Percentiles rank a stretch among this genome's conserved stretches.
phyloP scores from a whole-genome alignment of 2,888 invertebrate genomes.

The Sylvicola cinctus region DNA sequence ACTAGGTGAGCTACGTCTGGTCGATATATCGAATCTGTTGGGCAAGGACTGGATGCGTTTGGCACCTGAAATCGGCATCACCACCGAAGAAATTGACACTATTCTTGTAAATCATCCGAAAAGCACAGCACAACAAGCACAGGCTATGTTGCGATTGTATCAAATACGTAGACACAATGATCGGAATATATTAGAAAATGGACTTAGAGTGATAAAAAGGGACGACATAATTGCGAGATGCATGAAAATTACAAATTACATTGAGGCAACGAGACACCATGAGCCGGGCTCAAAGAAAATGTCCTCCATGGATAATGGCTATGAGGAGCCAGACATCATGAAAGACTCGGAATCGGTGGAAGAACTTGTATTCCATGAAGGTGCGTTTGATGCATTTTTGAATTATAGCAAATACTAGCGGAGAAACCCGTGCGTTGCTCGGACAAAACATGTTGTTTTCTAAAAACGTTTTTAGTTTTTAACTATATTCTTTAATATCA shows the following conservation, averaged over 20 bases:
- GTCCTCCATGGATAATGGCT: slow-evolving; percentile 27
- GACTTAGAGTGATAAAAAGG: slow-evolving; percentile 65
- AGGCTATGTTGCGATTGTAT: slow-evolving; percentile 40
- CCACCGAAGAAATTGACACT: slow-evolving; percentile 48
- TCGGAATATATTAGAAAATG: slow-evolving; percentile 55
- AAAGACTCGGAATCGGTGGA: slow-evolving; percentile 36
- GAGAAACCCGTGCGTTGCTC: too few relatives aligned
- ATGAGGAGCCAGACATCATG: slow-evolving; percentile 44
- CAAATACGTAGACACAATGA: slow-evolving; percentile 27
- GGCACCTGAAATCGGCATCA: slow-evolving; percentile 48
- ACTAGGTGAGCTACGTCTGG: slow-evolving; percentile 44
- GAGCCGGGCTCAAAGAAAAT: slow-evolving; percentile 12
- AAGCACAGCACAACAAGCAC: slow-evolving; percentile 54
- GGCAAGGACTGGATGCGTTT: slow-evolving; percentile 50
- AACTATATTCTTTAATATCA: too few relatives aligned
- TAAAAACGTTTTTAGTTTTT: too few relatives aligned
- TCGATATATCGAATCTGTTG: slow-evolving; percentile 52
- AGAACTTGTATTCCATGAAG: slow-evolving; percentile 24
- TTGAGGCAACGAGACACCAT: slow-evolving; percentile 7
- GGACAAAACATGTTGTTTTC: too few relatives aligned
- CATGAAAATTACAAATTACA: slow-evolving; percentile 26
- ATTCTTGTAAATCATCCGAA: slow-evolving; percentile 55
- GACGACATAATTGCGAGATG: slow-evolving; percentile 82
- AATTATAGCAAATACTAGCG: neutral
- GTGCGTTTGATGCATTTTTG: slow-evolving; percentile 11